Conservation (phyloP, 2,797 vertebrate species). For the Sebastiscus albofasciatus region DNA sequence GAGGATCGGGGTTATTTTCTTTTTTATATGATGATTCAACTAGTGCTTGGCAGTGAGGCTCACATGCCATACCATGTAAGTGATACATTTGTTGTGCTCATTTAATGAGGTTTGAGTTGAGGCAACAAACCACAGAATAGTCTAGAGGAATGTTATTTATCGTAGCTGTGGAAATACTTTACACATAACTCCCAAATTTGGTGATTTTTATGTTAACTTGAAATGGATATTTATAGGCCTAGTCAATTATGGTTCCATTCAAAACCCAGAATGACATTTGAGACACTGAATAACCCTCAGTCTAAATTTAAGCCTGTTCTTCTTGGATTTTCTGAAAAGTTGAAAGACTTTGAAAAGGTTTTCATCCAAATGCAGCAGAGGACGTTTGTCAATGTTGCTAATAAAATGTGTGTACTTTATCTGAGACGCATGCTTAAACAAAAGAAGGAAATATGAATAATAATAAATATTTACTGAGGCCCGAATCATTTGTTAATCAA, state of each 20-base stretch:
- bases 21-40: conserved; percentile 46
- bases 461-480: background rate
- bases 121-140: conserved; percentile 9
- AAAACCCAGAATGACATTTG: background rate
- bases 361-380: background rate
- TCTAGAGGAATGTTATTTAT: conserved; percentile 11
- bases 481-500: background rate
- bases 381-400: no score
- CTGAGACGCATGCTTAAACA: no score
- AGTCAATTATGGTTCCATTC: background rate
- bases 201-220: background rate
- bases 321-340: background rate
- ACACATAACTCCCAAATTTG: background rate
- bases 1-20: conserved; percentile 26
- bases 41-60: conserved; percentile 19
- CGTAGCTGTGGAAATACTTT: background rate
- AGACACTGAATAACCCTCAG: background rate
- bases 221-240: background rate
- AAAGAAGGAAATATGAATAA: no score
- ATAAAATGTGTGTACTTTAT: background rate
- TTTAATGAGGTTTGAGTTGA: conserved; percentile 39
- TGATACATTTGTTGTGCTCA: conserved; percentile 24
- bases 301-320: background rate
- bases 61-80: conserved; percentile 21
- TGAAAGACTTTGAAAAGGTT: background rate